Evolutionary conservation across 35 echinoderm and acorn worm species (phyloP), one percentile per base, ranked within the genome.

Genomic region (Apostichopus parvimensis): DNA sequence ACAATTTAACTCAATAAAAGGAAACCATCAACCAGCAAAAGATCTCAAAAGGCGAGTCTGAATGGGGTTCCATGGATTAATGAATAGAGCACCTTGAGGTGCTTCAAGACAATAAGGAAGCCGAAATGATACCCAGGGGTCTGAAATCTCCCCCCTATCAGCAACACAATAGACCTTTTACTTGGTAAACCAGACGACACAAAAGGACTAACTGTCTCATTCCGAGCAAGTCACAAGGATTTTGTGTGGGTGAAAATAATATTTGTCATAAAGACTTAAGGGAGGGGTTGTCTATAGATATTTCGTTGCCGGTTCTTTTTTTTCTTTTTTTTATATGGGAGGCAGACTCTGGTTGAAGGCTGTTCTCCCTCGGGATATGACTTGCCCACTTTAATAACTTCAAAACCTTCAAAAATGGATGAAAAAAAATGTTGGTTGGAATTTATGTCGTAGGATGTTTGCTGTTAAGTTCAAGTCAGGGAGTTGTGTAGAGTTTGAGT

Each of bases 71-170:
- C 20, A n/a, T 15, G 57, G 81, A 84, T 84, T 84, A 84, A 84
- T 84, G 81, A 84, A 84, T 59, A 84, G 56, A 84, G 24, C 81
- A 84, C 81, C 81, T 84, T 84, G 81, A 59, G 81, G 81, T 58
- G 58, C 55, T 84, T 21, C 54, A 60, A 84, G 57, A 84, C 81
- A 84, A 59, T 84, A 58, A 22, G 54, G 55, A 56, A 57, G 52
- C 79, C 58, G 81, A 84, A 84, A 84, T 84, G 81, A 84, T 84
- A 84, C 81, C 81, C 81, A 84, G 81, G 54, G 81, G 81, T 84
- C 28, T 58, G 54, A 84, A 59, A 84, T 60, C 55, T 60, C 8
- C 81, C 8, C 81, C 53, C 81, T 58, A 84, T 84, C 81, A 84
- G 24, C 58, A 52, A 54, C 81, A 84, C 15, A 84, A 84, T 84